These are phyloP conservation scores for Phanerotoma sp. DNA, from an alignment of 2,888 invertebrate genomes.

Conservation along the genomic window DNA sequence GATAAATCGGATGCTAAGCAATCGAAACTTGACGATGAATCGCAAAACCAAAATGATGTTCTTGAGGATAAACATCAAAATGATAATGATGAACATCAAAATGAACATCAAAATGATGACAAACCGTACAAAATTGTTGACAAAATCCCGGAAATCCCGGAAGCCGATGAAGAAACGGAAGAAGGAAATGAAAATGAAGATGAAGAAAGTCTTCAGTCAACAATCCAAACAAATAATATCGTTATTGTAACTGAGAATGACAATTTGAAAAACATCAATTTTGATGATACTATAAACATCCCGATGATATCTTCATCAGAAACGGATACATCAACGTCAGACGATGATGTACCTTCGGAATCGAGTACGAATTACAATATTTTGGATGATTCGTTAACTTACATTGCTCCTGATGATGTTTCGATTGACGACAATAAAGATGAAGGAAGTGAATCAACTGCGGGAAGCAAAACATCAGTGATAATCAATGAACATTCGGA, in stretches of 20 bases:
- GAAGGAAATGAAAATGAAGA: background rate
- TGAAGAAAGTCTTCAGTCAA: background rate
- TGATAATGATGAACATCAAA: no score
- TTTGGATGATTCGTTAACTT: slow-evolving; percentile 44
- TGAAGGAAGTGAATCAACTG: no score
- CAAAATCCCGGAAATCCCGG: no score
- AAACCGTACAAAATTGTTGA: no score
- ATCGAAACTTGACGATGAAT: no score
- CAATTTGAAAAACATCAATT: slow-evolving; percentile 32
- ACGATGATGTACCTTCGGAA: slow-evolving; percentile 45
- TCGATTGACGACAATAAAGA: slow-evolving; percentile 10
- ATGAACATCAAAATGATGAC: no score
- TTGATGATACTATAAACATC: slow-evolving; percentile 29
- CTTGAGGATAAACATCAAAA: no score
- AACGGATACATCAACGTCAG: slow-evolving; percentile 48
- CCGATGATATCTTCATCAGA: slow-evolving; percentile 50
- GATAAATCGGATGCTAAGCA: no score
- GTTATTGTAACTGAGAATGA: slow-evolving; percentile 6
- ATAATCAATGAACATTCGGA: no score
- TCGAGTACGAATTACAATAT: slow-evolving; percentile 52
- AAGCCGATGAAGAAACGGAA: slow-evolving; percentile 2
- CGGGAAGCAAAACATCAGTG: no score
- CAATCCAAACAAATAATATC: slow-evolving; percentile 2
- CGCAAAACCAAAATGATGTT: no score
- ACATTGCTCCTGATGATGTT: no score